Percentiles rank a stretch among this genome's conserved stretches.
phyloP scores from a whole-genome alignment of 2,797 vertebrate genomes.

The Yasuhikotakia modesta region DNA sequence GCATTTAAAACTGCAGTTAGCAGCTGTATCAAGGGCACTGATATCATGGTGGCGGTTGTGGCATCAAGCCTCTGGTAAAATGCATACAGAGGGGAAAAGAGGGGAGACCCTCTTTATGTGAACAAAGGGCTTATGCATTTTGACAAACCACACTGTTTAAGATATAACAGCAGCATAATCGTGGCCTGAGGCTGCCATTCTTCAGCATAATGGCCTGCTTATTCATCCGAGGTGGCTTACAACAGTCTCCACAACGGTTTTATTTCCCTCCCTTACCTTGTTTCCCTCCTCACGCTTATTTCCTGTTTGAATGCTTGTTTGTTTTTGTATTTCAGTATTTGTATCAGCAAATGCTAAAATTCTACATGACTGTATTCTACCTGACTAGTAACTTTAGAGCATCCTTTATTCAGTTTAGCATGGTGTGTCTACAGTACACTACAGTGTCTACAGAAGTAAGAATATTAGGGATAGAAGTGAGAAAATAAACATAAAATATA shows the following conservation, averaged over 20 bases:
- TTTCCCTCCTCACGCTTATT: conserved; percentile 63
- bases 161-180: conserved; percentile 93
- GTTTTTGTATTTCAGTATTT: not conserved
- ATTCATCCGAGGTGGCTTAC: conserved; percentile 85
- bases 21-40: conserved; percentile 48
- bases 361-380: too few species aligned
- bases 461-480: not conserved
- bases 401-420: conserved; percentile 51
- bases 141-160: conserved; percentile 92
- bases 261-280: conserved; percentile 82
- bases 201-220: conserved; percentile 87
- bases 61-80: conserved; percentile 71
- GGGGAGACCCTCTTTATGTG: conserved; percentile 61
- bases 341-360: too few species aligned
- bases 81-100: conserved; percentile 64
- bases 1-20: conserved; percentile 43
- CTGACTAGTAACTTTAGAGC: too few species aligned
- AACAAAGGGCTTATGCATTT: conserved; percentile 78
- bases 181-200: conserved; percentile 86
- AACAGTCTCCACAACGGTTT: conserved; percentile 79
- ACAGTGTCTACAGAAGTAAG: not conserved
- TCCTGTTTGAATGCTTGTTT: conserved; percentile 9
- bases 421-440: too few species aligned
- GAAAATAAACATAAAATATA: conserved; percentile 49
- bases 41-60: conserved; percentile 64